Conservation (phyloP, 2,888 invertebrate species). For the Agrotis puta region DNA sequence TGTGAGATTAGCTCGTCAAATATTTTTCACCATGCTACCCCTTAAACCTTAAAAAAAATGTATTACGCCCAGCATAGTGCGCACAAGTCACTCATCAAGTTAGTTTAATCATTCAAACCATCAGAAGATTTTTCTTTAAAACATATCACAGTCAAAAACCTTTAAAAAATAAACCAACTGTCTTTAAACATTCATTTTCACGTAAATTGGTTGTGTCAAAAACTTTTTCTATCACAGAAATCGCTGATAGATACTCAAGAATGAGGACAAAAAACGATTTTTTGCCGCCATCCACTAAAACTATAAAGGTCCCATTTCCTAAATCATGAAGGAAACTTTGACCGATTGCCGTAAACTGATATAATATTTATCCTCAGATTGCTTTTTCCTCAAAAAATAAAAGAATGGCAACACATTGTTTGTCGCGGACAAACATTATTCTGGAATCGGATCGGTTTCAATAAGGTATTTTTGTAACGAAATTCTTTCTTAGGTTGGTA, state of each 20-base stretch:
- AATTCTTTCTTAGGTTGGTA: conserved; percentile 45
- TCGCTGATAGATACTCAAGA: conserved; percentile 54
- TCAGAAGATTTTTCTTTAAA: conserved; percentile 26
- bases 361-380: conserved; percentile 76
- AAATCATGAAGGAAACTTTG: conserved; percentile 71
- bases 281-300: conserved; percentile 63
- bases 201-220: conserved; percentile 50
- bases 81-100: too few relatives aligned
- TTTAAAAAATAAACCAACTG: conserved; percentile 21
- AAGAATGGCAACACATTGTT: conserved; percentile 72
- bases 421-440: conserved; percentile 71
- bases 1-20: too few relatives aligned
- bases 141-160: conserved; percentile 13
- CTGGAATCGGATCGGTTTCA: conserved; percentile 68
- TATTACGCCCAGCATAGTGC: too few relatives aligned
- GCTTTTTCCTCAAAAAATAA: conserved; percentile 72
- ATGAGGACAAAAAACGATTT: conserved; percentile 51
- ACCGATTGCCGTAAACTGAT: conserved; percentile 73
- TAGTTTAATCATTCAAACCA: background rate
- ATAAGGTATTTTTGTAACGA: conserved; percentile 60
- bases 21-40: too few relatives aligned
- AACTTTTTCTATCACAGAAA: conserved; percentile 63
- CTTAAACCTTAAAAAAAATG: too few relatives aligned
- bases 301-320: conserved; percentile 68
- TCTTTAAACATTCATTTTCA: conserved; percentile 47